Evolutionary conservation across 1,140 invertebrate species (phyloP), one percentile per base, ranked within the genome.

Genomic region (Heliconius nattereri): DNA sequence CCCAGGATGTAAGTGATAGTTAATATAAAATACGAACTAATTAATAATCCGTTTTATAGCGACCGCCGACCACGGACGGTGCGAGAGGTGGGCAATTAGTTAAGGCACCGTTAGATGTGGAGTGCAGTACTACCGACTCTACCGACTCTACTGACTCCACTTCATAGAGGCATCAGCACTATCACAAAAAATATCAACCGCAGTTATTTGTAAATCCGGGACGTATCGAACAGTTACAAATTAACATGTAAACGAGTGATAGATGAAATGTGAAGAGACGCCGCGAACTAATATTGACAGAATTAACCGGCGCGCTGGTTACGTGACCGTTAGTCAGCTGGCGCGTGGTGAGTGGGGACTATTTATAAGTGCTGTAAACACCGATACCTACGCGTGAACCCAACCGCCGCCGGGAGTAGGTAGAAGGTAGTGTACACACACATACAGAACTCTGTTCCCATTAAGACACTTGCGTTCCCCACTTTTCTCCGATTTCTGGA

Each of bases 291-390:
- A 66, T 66, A 66, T 66, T 66, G 60, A 66, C 29, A 66, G 60
- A 57, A 66, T 26, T 66, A 66, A 66, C 60, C 60, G 73, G 45
- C 52, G 32, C 32, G 32, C 32, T 35, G 74, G 74, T 66, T 76
- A 66, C 74, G 35, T 76, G 74, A 76, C 57, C 40, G 74, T 76
- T 76, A 76, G 74, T 76, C 74, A 76, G 74, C 40, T 76, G 74
- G 54, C 74, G 54, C 54, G 19, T 11, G 60, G 23, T 26, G 60
- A 13, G 60, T 66, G 9, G 23, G 20, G n/a, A 16, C 60, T 66
- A 66, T 66, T 66, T 66, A 66, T 66, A 66, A 66, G 60, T 13
- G 60, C 60, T 66, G 60, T 66, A 66, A 66, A 66, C 60, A 66
- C 60, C 23, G 13, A 66, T 26, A 29, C 60, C 23, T 66, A 11